A percentile compares a stretch with the other conserved stretches of the same genome.
Evolutionary conservation across 30 jellyfish, hydroid and myxozoan species (phyloP).

Genomic region (Rhopilema esculentum): DNA sequence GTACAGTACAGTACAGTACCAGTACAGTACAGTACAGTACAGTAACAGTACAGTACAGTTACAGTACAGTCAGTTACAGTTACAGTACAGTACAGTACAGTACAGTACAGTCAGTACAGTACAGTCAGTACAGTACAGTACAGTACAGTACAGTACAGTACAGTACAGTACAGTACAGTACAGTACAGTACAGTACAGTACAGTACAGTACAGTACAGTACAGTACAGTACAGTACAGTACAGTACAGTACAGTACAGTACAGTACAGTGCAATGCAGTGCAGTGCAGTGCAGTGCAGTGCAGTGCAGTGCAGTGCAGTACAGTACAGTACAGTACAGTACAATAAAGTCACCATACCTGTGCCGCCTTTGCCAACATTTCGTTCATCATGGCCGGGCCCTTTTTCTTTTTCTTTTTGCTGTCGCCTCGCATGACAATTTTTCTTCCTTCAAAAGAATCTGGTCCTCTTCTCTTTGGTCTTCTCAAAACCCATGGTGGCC

Average conservation of each 20-base stretch:
- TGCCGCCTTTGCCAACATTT: conserved; percentile 58
- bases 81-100: conserved; percentile 33
- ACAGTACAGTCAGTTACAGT: conserved; percentile 22
- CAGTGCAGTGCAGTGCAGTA: too few species aligned
- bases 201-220: neutral
- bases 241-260: neutral
- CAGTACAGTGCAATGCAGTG: neutral
- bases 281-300: neutral
- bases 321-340: neutral
- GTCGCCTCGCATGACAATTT: conserved; percentile 54
- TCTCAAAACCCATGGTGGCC: conserved; percentile 60
- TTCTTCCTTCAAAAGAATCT: conserved; percentile 59
- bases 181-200: conserved; percentile 17
- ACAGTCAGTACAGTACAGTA: conserved; percentile 43
- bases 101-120: conserved; percentile 30
- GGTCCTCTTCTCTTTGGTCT: conserved; percentile 63
- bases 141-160: conserved; percentile 32
- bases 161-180: neutral
- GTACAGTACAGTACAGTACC: conserved; percentile 39
- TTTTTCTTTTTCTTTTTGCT: conserved; percentile 61
- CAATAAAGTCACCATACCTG: neutral
- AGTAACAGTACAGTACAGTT: conserved; percentile 8
- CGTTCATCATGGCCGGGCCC: conserved; percentile 64
- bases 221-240: neutral
- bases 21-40: conserved; percentile 48